These are phyloP conservation scores for Helicoverpa armigera DNA, from an alignment of 1,140 invertebrate species.

Conservation along the genomic window DNA sequence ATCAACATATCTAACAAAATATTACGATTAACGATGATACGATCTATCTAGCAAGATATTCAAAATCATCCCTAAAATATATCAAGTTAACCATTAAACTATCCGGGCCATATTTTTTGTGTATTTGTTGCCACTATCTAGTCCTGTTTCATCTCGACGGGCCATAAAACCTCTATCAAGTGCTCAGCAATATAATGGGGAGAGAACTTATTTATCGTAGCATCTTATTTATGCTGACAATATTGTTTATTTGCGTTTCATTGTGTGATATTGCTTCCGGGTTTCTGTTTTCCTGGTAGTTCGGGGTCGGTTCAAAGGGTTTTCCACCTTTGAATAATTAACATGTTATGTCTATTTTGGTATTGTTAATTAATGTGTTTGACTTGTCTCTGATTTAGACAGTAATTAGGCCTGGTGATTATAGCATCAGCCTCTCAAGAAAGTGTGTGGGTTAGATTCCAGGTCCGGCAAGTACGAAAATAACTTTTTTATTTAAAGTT, in stretches of 20 bases:
- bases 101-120: conserved; percentile 9
- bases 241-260: conserved; percentile 36
- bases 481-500: too few relatives aligned
- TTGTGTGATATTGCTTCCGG: conserved; percentile 19
- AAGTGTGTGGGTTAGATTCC: too few relatives aligned
- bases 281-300: conserved; percentile 10
- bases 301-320: not conserved
- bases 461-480: too few relatives aligned
- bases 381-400: too few relatives aligned
- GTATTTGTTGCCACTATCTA: conserved; percentile 15
- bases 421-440: too few relatives aligned
- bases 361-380: too few relatives aligned
- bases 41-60: too few relatives aligned
- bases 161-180: conserved; percentile 32
- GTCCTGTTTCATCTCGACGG: conserved; percentile 19
- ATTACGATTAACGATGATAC: too few relatives aligned
- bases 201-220: conserved; percentile 17
- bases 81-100: conserved; percentile 17
- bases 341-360: too few relatives aligned
- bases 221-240: conserved; percentile 32
- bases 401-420: too few relatives aligned
- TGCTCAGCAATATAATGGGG: conserved; percentile 30
- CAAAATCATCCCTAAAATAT: conserved; percentile 9
- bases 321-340: too few relatives aligned
- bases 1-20: too few relatives aligned